Evolutionary conservation across 2,888 invertebrate species (phyloP).

Genomic region (Thereva unica): DNA sequence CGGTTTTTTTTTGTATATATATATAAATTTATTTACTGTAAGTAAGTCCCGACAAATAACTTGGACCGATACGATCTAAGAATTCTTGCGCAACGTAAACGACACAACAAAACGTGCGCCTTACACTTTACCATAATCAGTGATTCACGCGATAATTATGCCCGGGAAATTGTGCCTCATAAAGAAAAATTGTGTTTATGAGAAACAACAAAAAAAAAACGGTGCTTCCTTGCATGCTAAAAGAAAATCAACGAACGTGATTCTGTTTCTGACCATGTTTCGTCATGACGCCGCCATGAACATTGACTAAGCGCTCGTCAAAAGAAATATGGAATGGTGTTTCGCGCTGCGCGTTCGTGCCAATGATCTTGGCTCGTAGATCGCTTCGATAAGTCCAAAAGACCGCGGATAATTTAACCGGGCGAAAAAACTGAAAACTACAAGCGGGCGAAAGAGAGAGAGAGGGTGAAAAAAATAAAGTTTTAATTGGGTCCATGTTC

Average conservation of each 20-base stretch:
- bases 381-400: not conserved
- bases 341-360: conserved; percentile 11
- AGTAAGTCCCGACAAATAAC: not conserved
- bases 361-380: conserved; percentile 14
- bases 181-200: not conserved
- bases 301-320: not conserved
- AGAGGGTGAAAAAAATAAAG: too few relatives aligned
- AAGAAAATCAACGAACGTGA: conserved; percentile 12
- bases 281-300: conserved; percentile 21
- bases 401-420: too few relatives aligned
- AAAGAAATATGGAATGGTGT: conserved; percentile 8
- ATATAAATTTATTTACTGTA: not conserved
- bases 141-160: conserved; percentile 25
- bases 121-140: conserved; percentile 18
- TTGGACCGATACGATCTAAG: conserved; percentile 14
- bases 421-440: too few relatives aligned
- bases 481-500: too few relatives aligned
- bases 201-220: not conserved
- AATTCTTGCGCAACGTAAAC: conserved; percentile 12
- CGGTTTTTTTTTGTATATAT: too few relatives aligned
- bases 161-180: conserved; percentile 10
- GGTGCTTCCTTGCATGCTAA: not conserved
- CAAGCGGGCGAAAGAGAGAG: too few relatives aligned
- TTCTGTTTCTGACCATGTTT: not conserved
- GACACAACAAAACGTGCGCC: conserved; percentile 13